Evolutionary conservation across 2,113 vertebrate species (phyloP).

Genomic region (Trogon surrucura): DNA sequence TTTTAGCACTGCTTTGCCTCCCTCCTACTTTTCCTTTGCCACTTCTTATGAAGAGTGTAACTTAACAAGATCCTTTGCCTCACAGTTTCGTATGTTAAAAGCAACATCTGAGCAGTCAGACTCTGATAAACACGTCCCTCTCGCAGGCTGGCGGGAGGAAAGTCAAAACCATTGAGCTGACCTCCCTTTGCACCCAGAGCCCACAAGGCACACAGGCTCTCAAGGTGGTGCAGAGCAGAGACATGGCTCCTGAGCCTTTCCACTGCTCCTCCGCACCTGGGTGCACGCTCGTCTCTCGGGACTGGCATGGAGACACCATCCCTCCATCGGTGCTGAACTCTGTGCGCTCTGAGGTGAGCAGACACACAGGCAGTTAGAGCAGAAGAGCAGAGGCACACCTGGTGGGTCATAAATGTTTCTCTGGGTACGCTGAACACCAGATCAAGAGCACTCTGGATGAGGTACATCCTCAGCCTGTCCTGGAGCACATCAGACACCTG

Average conservation of each 20-base stretch:
- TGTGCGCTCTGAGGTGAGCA: neutral
- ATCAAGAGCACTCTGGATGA: neutral
- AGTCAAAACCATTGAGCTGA: rapidly evolving
- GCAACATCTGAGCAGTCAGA: neutral
- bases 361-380: rapidly evolving
- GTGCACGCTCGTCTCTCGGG: rapidly evolving
- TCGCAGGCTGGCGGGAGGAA: rapidly evolving
- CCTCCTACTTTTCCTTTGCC: neutral
- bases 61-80: neutral
- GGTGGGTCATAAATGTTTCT: rapidly evolving
- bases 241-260: neutral
- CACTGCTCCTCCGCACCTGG: neutral
- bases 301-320: rapidly evolving
- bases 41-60: neutral
- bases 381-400: neutral
- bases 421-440: too few relatives aligned
- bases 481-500: too few relatives aligned
- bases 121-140: neutral
- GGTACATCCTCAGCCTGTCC: neutral
- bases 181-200: neutral
- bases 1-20: neutral
- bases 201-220: too few relatives aligned
- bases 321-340: rapidly evolving
- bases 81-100: neutral
- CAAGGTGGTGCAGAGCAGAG: neutral